Evolutionary conservation across 2,888 invertebrate species (phyloP), one percentile per base, ranked within the genome.

Genomic region (Minunthozetes semirufus): DNA sequence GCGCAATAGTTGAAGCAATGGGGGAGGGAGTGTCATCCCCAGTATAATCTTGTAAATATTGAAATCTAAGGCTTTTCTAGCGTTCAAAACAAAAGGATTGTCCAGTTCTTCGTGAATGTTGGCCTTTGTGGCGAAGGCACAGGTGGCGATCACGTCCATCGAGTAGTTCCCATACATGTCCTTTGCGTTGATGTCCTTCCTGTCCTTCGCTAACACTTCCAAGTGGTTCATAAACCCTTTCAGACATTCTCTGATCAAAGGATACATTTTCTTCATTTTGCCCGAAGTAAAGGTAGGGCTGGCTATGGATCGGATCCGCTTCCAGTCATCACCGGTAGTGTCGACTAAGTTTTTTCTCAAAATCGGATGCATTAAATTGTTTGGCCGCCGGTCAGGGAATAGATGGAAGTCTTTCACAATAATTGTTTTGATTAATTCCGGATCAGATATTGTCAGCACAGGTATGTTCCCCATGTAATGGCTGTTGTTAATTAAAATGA

Each of bases 121-220:
- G 78, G 87, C 87, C 77, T 87, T 86, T 25, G 88, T 82, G 25
- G 88, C 88, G 80, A 88, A 88, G 9, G 87, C 88, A 74, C 87
- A 85, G 73, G 85, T 86, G 0, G 87, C 87, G 33, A 88, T 87
- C 1, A 87, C 87, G 80, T 88, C 87, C 81, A 87, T 87, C 1
- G 87, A 85, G 79, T 86, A 87, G 78, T 85, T 85, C 6, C 87
- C 87, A 33, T 33, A 33, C 33, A 33, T 33, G 33, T 33, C 33
- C 33, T 33, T 33, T 33, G 33, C 33, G 33, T 33, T 33, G 33
- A 33, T 33, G 11, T 48, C n/a, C n/a, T 33, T 33, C 33, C 33
- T 33, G 9, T 33, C 33, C 33, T 33, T 33, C 4, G 33, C 33
- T 6, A 33, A 33, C 5, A 9, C 9, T 33, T 33, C 33, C 33